Conservation (phyloP, 2,113 vertebrate genomes). For the Macquaria ambigua region DNA sequence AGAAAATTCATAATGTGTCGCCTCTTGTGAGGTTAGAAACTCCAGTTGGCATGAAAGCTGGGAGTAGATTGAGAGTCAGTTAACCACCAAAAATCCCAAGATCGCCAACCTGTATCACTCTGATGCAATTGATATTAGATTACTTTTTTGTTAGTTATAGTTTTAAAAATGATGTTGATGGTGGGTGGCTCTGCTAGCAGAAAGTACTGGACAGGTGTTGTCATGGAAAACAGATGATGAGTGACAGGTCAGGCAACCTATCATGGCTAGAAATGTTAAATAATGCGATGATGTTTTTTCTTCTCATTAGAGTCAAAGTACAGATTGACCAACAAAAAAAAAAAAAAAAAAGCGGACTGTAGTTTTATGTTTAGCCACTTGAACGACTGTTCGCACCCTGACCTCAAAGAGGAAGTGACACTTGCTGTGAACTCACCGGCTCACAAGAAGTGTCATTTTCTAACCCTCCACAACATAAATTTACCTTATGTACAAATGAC, state of each 20-base stretch:
- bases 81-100: background rate
- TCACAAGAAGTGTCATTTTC: background rate
- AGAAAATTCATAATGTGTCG: too few species aligned
- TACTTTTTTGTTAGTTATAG: background rate
- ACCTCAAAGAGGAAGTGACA: background rate
- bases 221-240: conserved; percentile 44
- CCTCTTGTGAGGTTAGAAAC: background rate
- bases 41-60: conserved; percentile 13
- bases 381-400: background rate
- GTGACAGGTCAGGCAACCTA: background rate
- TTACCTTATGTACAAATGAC: conserved; percentile 36
- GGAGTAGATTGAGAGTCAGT: background rate
- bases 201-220: conserved; percentile 16
- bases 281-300: conserved; percentile 18
- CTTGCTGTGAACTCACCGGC: background rate
- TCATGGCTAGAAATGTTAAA: background rate
- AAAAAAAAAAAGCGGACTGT: background rate
- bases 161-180: conserved; percentile 11
- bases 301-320: background rate
- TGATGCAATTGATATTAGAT: background rate
- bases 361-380: conserved; percentile 64
- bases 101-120: background rate
- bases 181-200: background rate
- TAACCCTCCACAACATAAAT: background rate
- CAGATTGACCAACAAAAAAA: conserved; percentile 2